Base-by-base conservation (phyloP, 2,888 invertebrate genomes). In the Melinaea marsaeus region DNA sequence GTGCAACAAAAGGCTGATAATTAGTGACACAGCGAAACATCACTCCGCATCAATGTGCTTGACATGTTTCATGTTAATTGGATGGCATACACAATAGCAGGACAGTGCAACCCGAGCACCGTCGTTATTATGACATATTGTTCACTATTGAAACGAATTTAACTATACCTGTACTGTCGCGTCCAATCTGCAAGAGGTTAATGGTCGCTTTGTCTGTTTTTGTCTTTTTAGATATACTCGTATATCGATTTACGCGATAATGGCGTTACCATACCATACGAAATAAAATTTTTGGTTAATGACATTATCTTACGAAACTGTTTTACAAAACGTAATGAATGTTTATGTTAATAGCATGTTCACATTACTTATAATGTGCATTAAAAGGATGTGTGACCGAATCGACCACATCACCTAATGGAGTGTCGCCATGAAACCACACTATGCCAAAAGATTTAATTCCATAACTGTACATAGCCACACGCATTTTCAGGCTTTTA, bases 21-120 rank as follows among this genome's bases (percentile, higher is more conserved):
- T 85, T 85, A 86, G 77, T 79, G 80, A 79, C 80, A 81, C 76
- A 77, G 76, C 75, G 76, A 74, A 79, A 83, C 80, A 80, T 79
- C 79, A 79, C 77, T 77, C 77, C 75, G 74, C 80, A 84, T 84
- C 83, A 83, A 83, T 78, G 75, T 80, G 85, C 80, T 81, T 83
- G 83, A 86, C 86, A 82, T 85, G 86, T 86, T 81, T 78, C 84
- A 81, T 84, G 84, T 84, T 87, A 87, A 88, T 87, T 88, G 87
- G 86, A 84, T 86, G 79, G 81, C 77, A 73, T 72, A 76, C 79
- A 87, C 86, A 86, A 85, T 84, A 76, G 80, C 74, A 72, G 74
- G 72, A 75, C 76, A 77, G 76, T 80, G 79, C 76, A 71, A 66
- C 69, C 68, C 70, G 73, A 67, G 64, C 71, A 71, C 76, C 74